Percentiles rank a stretch among this genome's conserved stretches.
These are phyloP conservation scores for Panorpa germanica DNA, from an alignment of 2,888 invertebrate species.

Conservation along the genomic window DNA sequence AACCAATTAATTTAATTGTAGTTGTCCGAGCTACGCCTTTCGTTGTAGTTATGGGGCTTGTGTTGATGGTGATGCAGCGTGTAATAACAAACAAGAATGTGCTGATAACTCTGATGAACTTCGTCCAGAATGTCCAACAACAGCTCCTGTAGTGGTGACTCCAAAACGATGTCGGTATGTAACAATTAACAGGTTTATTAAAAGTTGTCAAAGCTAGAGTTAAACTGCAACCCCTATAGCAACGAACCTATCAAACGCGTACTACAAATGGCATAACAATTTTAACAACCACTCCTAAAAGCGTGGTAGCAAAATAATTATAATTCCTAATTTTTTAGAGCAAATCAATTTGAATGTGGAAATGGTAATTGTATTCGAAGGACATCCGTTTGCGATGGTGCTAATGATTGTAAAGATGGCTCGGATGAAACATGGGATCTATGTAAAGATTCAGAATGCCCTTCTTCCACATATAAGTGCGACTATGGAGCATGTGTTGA, in stretches of 20 bases:
- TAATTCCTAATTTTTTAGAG: slow-evolving; percentile 11
- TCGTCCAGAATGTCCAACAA: slow-evolving; percentile 7
- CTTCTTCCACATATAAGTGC: slow-evolving; percentile 15
- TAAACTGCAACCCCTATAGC: too few relatives aligned
- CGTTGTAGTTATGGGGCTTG: slow-evolving; percentile 43
- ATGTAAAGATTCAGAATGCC: slow-evolving; percentile 14
- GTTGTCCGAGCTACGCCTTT: slow-evolving; percentile 32
- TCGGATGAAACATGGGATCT: too few relatives aligned
- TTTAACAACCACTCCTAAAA: background rate
- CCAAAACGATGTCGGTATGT: too few relatives aligned
- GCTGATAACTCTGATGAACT: slow-evolving; percentile 12
- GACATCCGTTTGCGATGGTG: slow-evolving; percentile 22
- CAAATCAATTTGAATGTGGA: slow-evolving; percentile 12
- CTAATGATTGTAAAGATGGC: slow-evolving; percentile 33
- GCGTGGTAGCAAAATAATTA: slow-evolving; percentile 7
- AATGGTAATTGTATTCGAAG: slow-evolving; percentile 12
- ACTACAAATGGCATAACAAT: background rate
- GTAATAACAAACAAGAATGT: slow-evolving; percentile 18
- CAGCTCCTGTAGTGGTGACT: too few relatives aligned
- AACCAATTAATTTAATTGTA: too few relatives aligned
- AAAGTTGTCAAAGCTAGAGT: too few relatives aligned
- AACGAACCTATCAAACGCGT: too few relatives aligned
- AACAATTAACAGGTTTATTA: too few relatives aligned
- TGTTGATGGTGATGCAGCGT: slow-evolving; percentile 30
- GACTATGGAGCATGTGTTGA: too few relatives aligned